Base-by-base conservation (phyloP, 2,888 invertebrate species). In the Hecatera dysodea region DNA sequence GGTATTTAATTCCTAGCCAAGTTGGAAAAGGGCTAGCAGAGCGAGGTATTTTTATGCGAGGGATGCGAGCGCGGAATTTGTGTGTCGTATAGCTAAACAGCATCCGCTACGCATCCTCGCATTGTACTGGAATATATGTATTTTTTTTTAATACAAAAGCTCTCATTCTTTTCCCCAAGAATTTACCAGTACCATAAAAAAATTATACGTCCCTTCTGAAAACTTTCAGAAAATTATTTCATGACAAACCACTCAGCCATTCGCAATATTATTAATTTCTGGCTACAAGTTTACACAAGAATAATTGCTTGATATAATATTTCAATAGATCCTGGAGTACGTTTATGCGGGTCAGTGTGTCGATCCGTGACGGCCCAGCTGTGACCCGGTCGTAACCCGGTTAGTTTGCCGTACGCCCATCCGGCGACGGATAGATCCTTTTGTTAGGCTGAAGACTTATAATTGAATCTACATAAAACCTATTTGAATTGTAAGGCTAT, bases 341-440 rank as follows among this genome's bases (percentile, higher is more conserved):
- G 29, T 63, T 72, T 83, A 76, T 74, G 77, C 74, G 70, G 89
- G 90, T 90, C 86, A 90, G 81, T 90, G 73, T 91, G 90, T 81
- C 90, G 85, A 77, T 62, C 80, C 86, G 84, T 82, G 87, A 86
- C 83, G 78, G 76, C 87, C 84, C 78, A 81, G 78, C 84, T 86
- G 83, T 80, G 82, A 86, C 88, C 81, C 80, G 87, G 80, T 75
- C 80, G 60, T 60, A 80, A 44, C 79, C 81, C 70, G 74, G 69
- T 79, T 82, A 65, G 72, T 74, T 78, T 78, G 56, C 74, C 78
- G 52, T 52, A 61, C 72, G 53, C 60, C 60, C 42, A 62, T 29
- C 36, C 61, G 48, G 63, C 66, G 33, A 44, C 42, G 17, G 19
- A 53, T 44, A 55, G 15, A 39, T 46, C 61, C 66, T 56, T 63